A percentile compares a stretch with the other conserved stretches of the same genome.
Evolutionary conservation across 30 jellyfish, hydroid and myxozoan genomes (phyloP).

Genomic region (Cassiopea xamachana): DNA sequence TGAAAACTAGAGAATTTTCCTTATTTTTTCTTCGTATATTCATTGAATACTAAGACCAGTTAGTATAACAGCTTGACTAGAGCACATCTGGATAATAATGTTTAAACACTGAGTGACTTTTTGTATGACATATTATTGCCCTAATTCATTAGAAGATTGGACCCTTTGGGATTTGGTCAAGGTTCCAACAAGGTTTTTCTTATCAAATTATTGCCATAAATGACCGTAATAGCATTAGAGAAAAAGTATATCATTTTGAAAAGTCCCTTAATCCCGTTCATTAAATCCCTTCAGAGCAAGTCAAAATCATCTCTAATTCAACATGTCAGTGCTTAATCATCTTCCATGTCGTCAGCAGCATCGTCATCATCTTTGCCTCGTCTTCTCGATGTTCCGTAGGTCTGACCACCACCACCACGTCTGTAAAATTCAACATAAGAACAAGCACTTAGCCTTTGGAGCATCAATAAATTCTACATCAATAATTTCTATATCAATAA

Average conservation of each 20-base stretch:
- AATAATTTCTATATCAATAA: no score
- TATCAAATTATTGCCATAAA: not conserved
- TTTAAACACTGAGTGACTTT: not conserved
- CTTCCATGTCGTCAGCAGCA: slow-evolving; percentile 87
- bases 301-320: slow-evolving; percentile 20
- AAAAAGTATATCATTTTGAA: slow-evolving; percentile 27
- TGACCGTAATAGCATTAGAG: not conserved
- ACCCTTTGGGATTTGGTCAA: no score
- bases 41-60: not conserved
- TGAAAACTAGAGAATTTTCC: no score
- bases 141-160: not conserved
- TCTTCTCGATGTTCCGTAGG: slow-evolving; percentile 72
- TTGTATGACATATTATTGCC: not conserved
- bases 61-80: not conserved
- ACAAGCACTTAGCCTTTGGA: not conserved
- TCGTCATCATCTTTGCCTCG: slow-evolving; percentile 93
- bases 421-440: slow-evolving; percentile 20
- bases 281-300: slow-evolving; percentile 28
- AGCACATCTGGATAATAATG: not conserved
- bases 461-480: no score
- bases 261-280: slow-evolving; percentile 16
- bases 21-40: no score
- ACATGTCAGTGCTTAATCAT: slow-evolving; percentile 47
- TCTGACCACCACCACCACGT: slow-evolving; percentile 74
- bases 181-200: not conserved